Evolutionary conservation across 2,113 vertebrate genomes (phyloP).

Genomic region (Oncorhynchus clarkii): DNA sequence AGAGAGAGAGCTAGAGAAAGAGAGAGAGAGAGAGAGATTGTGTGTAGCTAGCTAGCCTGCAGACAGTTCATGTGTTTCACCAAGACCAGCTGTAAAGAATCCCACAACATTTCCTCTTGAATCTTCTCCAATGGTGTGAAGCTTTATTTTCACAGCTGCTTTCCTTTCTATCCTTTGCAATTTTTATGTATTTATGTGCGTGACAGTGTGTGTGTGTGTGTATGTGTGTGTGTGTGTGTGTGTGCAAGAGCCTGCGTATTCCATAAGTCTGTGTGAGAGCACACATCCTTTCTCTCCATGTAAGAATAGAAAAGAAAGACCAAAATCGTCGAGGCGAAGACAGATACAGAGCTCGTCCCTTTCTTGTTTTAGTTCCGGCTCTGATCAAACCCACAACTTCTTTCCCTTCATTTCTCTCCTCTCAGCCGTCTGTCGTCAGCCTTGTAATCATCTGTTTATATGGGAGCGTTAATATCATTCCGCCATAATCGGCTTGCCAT

Average conservation of each 20-base stretch:
- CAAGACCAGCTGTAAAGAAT: slow-evolving; percentile 55
- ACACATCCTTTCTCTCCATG: background rate
- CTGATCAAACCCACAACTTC: background rate
- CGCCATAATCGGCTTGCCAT: slow-evolving; percentile 71
- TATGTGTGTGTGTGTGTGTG: background rate
- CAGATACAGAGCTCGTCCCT: slow-evolving; percentile 25
- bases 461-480: slow-evolving; percentile 60
- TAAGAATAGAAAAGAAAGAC: slow-evolving; percentile 29
- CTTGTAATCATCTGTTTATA: slow-evolving; percentile 67
- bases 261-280: background rate
- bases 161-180: slow-evolving; percentile 25
- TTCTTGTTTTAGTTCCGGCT: slow-evolving; percentile 18
- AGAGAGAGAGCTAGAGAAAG: no score
- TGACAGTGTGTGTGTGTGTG: background rate
- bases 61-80: slow-evolving; percentile 15
- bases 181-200: slow-evolving; percentile 1
- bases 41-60: background rate
- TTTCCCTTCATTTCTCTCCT: background rate
- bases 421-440: slow-evolving; percentile 36
- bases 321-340: slow-evolving; percentile 38
- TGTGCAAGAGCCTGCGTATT: no score
- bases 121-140: slow-evolving; percentile 54
- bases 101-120: slow-evolving; percentile 59
- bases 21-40: background rate
- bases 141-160: slow-evolving; percentile 61